A percentile compares a stretch with the other conserved stretches of the same genome.
These are phyloP conservation scores for Nesoenas mayeri DNA, from an alignment of 2,113 vertebrate species.

Conservation along the genomic window DNA sequence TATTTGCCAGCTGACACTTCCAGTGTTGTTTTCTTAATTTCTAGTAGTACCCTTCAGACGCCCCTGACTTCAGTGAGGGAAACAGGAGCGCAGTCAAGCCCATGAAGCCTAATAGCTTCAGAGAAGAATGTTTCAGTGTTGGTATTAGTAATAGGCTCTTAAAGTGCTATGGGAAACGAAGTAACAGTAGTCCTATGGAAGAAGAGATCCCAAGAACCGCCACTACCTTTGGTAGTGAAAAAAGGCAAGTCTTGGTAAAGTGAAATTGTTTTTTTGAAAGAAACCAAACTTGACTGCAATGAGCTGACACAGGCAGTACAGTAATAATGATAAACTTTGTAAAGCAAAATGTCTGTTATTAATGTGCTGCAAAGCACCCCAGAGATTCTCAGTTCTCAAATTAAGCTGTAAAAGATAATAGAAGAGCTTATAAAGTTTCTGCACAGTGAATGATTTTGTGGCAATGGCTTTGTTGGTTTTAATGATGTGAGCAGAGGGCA, in stretches of 20 bases:
- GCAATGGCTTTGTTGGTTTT: constrained; percentile 51
- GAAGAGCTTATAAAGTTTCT: constrained; percentile 37
- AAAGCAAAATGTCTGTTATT: constrained; percentile 15
- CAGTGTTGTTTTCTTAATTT: background rate
- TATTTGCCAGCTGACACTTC: background rate
- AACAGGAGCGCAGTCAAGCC: background rate
- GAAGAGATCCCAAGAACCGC: background rate
- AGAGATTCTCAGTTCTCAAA: constrained; percentile 19
- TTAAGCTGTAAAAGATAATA: constrained; percentile 54
- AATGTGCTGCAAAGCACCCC: constrained; percentile 30
- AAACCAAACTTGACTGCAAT: background rate
- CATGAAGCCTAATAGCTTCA: background rate
- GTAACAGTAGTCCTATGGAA: background rate
- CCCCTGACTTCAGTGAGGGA: background rate
- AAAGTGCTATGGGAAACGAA: background rate
- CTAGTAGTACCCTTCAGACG: background rate
- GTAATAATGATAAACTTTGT: constrained; percentile 42
- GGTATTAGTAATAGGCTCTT: background rate
- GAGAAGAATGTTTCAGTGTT: background rate
- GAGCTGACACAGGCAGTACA: background rate
- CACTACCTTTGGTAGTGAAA: background rate
- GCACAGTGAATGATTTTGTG: constrained; percentile 38
- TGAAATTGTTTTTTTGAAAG: background rate
- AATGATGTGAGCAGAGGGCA: constrained; percentile 36
- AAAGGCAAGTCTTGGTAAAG: background rate